Percentiles rank a stretch among this genome's conserved stretches.
Evolutionary conservation across 2,888 invertebrate genomes (phyloP).

Genomic region (Clistopyga incitator): DNA sequence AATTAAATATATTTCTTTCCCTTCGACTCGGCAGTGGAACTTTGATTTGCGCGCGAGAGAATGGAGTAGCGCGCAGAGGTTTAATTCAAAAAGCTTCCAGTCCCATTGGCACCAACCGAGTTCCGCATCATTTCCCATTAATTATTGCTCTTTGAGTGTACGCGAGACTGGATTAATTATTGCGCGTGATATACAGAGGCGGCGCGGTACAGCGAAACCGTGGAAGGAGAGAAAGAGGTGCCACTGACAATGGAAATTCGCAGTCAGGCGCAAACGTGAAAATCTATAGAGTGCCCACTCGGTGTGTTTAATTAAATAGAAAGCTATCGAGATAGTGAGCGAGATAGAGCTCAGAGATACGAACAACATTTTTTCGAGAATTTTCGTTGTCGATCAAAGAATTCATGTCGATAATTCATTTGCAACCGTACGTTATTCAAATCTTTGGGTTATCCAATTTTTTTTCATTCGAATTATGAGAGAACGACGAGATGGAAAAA

Average conservation of each 20-base stretch:
- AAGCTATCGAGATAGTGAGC: constrained; percentile 24
- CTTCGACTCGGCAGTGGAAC: neutral
- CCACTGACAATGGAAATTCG: constrained; percentile 34
- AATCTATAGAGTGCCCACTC: constrained; percentile 19
- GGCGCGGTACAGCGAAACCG: constrained; percentile 5
- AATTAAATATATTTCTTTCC: neutral
- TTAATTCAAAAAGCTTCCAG: constrained; percentile 20
- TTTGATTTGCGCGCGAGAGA: neutral
- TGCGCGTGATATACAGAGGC: constrained; percentile 35
- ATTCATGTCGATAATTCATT: constrained; percentile 27
- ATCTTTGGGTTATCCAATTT: no score
- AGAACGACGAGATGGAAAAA: constrained; percentile 2
- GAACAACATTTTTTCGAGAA: constrained; percentile 6
- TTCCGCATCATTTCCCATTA: constrained; percentile 51
- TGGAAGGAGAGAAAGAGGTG: neutral
- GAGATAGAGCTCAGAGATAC: neutral
- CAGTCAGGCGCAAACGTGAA: constrained; percentile 18
- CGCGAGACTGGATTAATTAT: constrained; percentile 53
- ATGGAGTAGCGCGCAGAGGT: constrained; percentile 9
- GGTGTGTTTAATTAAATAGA: constrained; percentile 46
- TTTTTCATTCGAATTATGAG: no score
- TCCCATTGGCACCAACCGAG: constrained; percentile 29
- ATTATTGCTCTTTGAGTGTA: constrained; percentile 53
- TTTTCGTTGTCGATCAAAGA: constrained; percentile 33
- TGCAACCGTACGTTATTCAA: neutral